Evolutionary conservation across 2,888 invertebrate genomes (phyloP), one percentile per base, ranked within the genome.

Genomic region (Trypoxylon attenuatum): DNA sequence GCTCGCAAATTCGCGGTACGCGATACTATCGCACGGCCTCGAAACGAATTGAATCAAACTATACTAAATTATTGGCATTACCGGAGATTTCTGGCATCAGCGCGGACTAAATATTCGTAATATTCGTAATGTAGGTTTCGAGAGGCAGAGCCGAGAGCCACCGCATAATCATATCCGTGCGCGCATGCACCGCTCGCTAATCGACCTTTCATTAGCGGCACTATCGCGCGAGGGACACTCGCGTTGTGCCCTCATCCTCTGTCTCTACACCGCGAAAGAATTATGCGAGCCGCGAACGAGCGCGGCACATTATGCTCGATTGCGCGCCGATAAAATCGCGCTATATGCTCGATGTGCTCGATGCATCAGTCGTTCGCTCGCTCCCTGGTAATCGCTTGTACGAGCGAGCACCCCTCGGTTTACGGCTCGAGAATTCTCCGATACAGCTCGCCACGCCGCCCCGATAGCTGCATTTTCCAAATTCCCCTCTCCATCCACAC

Each of bases 261-360:
- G n/a, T n/a, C n/a, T n/a, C n/a, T n/a, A n/a, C n/a, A n/a, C n/a
- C n/a, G n/a, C n/a, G n/a, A n/a, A n/a, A n/a, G n/a, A n/a, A n/a
- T n/a, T n/a, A n/a, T n/a, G n/a, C n/a, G n/a, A n/a, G n/a, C n/a
- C n/a, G n/a, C n/a, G n/a, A n/a, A n/a, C n/a, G n/a, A n/a, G n/a
- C n/a, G 56, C 46, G 50, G n/a, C 38, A 52, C 47, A 64, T 69
- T 61, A 69, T 54, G 65, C 29, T 41, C 70, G 70, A 70, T 70
- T 70, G 69, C 65, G n/a, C n/a, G 51, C 45, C 49, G 70, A 70
- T 70, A 70, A 70, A 65, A 69, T 69, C 69, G 57, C 41, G 38
- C n/a, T n/a, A n/a, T n/a, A n/a, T n/a, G n/a, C n/a, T n/a, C n/a
- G n/a, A n/a, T n/a, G n/a, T n/a, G n/a, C 23, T 18, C 60, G 60